phyloP scores from a whole-genome alignment of 2,888 invertebrate genomes.

The Stenchaetothrips biformis region DNA sequence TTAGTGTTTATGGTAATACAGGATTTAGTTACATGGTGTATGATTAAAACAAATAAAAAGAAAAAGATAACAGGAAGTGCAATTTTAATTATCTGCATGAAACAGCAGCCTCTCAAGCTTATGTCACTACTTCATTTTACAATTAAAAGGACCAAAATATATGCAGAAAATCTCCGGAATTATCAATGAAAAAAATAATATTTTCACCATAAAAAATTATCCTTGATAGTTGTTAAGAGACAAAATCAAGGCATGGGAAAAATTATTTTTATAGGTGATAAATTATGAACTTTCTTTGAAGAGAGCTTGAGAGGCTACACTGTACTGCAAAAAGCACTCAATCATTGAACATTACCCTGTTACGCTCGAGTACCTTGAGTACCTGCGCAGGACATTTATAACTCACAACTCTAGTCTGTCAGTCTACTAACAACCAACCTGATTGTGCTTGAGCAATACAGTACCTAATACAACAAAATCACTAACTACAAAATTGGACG shows the following conservation, averaged over 20 bases:
- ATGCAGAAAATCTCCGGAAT: no score
- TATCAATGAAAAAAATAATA: no score
- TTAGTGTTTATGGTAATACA: not conserved
- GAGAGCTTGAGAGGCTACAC: not conserved
- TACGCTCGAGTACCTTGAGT: not conserved
- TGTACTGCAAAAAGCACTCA: not conserved
- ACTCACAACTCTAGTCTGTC: not conserved
- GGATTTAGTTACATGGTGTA: not conserved
- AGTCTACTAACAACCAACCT: not conserved
- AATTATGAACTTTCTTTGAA: no score
- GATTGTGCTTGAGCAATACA: conserved; percentile 17
- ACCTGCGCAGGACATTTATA: not conserved
- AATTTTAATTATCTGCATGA: not conserved
- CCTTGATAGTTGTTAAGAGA: no score
- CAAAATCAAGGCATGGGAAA: no score
- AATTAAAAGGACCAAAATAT: no score
- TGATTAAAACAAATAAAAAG: not conserved
- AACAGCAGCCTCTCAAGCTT: not conserved
- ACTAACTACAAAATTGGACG: not conserved
- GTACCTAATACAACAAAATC: not conserved
- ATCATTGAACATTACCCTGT: conserved; percentile 7
- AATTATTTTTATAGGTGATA: no score
- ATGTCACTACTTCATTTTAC: not conserved
- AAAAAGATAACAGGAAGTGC: not conserved
- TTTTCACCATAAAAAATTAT: no score